Percentiles rank a stretch among this genome's conserved stretches.
Evolutionary conservation across 2,797 vertebrate genomes (phyloP).

Genomic region (Cheracebus regulus): DNA sequence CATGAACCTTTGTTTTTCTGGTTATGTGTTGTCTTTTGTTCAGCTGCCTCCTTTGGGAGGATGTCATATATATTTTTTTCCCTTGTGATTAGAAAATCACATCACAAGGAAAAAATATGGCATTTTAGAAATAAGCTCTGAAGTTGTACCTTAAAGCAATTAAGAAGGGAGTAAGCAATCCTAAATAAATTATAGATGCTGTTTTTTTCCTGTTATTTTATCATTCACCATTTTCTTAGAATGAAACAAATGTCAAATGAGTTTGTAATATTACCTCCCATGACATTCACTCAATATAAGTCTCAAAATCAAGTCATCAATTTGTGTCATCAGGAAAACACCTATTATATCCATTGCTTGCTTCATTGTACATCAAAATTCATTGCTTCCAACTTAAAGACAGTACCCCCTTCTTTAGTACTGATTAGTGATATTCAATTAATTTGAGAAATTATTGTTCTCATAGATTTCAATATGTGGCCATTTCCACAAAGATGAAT

Average conservation of each 20-base stretch:
- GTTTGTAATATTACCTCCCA: background rate
- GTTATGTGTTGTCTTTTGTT: background rate
- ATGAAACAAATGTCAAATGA: background rate
- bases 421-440: constrained; percentile 50
- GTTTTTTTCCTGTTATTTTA: constrained; percentile 1
- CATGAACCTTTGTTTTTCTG: background rate
- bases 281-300: background rate
- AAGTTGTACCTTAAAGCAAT: background rate
- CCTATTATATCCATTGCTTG: background rate
- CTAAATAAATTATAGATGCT: background rate
- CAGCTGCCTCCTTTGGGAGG: background rate
- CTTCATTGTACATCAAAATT: background rate
- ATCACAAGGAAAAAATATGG: background rate
- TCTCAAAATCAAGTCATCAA: constrained; percentile 47
- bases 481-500: constrained; percentile 64
- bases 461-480: constrained; percentile 55
- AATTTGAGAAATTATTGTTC: constrained; percentile 72
- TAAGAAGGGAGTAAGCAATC: background rate
- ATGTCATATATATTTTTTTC: background rate
- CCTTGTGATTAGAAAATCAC: background rate
- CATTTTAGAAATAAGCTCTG: background rate
- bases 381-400: constrained; percentile 47
- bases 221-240: background rate
- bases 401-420: constrained; percentile 3
- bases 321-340: background rate